Base-by-base conservation (phyloP, 2,888 invertebrate species). In the Torymus aiolomorphi region DNA sequence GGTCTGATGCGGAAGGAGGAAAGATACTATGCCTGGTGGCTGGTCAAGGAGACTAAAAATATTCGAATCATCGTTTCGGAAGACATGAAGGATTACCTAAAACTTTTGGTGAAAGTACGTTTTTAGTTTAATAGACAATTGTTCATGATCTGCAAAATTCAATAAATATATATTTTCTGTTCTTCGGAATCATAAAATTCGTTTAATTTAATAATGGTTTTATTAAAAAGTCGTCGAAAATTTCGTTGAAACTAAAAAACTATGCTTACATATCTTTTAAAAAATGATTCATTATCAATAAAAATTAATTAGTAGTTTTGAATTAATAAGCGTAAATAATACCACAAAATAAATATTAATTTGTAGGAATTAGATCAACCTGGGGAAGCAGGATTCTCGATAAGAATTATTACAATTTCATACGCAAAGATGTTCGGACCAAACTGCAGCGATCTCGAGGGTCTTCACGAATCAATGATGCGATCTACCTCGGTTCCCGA, bases 21-120 rank as follows among this genome's bases (percentile, higher is more conserved):
- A 0, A 88, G 87, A 67, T 84, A 84, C 57, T 90, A 87, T n/a
- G 88, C 88, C 2, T 90, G 90, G 90, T 90, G 90, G 90, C 78
- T 83, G 0, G 77, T 88, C 0, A 73, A 74, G 0, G 80, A 82
- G 0, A 88, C 86, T 2, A 88, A 89, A 49, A 86, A 84, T 24
- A 24, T 90, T 0, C 83, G 87, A 20, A 85, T 90, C 5, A 80
- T 88, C 12, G 86, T 85, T 10, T 86, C 88, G 0, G 80, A 85
- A 16, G 79, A 83, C 4, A 70, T 87, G 57, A 84, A 85, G 54
- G 88, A 90, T 14, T 87, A 88, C 56, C 57, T 90, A 0, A 88
- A 85, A 62, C 56, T 89, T 14, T 82, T 82, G 12, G 62, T 81
- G 0, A 79, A 81, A 61, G 82, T 80, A 72, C 11, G 71, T 16